Evolutionary conservation across 1,140 invertebrate species (phyloP).

Genomic region (Drosophila ironensis): DNA sequence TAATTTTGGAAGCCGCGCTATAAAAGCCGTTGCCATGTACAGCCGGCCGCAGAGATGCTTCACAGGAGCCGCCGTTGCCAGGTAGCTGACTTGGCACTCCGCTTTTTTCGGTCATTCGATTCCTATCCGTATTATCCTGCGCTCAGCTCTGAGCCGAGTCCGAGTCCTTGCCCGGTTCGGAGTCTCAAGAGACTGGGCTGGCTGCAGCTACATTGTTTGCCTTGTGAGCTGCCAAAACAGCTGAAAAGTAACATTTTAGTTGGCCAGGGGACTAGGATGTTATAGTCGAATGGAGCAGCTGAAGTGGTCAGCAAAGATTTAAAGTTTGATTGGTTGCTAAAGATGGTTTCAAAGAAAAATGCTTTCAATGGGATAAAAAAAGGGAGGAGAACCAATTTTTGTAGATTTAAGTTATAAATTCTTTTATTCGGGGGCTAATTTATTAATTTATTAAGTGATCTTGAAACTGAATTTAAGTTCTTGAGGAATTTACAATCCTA

Average conservation of each 20-base stretch:
- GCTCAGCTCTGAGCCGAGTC: too few relatives aligned
- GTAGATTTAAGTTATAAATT: too few relatives aligned
- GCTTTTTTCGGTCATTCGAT: background rate
- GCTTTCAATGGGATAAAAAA: too few relatives aligned
- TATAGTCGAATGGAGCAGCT: slow-evolving; percentile 12
- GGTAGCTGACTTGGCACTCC: slow-evolving; percentile 28
- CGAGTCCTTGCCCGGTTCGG: background rate
- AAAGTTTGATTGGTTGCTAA: slow-evolving; percentile 38
- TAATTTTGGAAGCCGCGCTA: too few relatives aligned
- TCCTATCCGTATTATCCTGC: slow-evolving; percentile 2
- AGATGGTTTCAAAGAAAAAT: background rate
- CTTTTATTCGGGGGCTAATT: too few relatives aligned
- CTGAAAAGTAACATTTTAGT: slow-evolving; percentile 33
- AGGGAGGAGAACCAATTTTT: too few relatives aligned
- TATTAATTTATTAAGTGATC: too few relatives aligned
- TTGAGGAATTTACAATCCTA: too few relatives aligned
- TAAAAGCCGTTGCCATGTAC: slow-evolving; percentile 76
- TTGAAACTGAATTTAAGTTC: too few relatives aligned
- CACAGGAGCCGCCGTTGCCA: slow-evolving; percentile 55
- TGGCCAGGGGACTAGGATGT: slow-evolving; percentile 14
- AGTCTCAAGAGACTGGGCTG: background rate
- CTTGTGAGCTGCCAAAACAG: slow-evolving; percentile 23
- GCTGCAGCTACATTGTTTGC: slow-evolving; percentile 17
- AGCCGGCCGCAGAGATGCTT: slow-evolving; percentile 44
- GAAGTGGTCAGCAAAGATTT: slow-evolving; percentile 28